phyloP scores from a whole-genome alignment of 2,797 vertebrate genomes.

The Thamnophis elegans region DNA sequence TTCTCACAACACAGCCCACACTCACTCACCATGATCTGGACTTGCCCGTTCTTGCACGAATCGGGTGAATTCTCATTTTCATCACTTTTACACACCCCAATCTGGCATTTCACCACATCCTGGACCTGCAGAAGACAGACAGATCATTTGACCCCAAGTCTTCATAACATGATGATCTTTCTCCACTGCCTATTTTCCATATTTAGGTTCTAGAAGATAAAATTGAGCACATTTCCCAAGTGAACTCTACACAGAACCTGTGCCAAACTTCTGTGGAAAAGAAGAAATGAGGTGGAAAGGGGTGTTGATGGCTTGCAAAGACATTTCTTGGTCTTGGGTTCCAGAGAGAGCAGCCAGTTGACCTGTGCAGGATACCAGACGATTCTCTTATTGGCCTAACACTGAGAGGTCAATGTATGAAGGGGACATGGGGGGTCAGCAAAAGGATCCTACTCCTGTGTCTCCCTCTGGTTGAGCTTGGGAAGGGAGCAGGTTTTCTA shows the following conservation, averaged over 20 bases:
- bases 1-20: background rate
- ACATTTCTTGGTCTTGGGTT: background rate
- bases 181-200: background rate
- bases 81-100: slow-evolving; percentile 90
- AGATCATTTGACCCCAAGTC: background rate
- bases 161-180: accelerated
- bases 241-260: background rate
- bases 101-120: slow-evolving; percentile 95
- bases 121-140: slow-evolving; percentile 81
- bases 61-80: slow-evolving; percentile 98
- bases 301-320: background rate
- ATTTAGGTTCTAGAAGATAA: background rate
- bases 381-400: background rate
- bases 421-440: background rate
- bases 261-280: background rate
- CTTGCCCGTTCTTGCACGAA: slow-evolving; percentile 98
- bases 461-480: background rate
- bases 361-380: background rate
- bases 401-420: background rate
- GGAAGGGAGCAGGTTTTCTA: background rate
- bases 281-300: background rate
- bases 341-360: background rate
- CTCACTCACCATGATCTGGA: slow-evolving; percentile 99
- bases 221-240: background rate
- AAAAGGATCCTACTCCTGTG: background rate